Percentiles rank a stretch among this genome's conserved stretches.
phyloP scores from a whole-genome alignment of 1,140 invertebrate genomes.

The Mercenaria mercenaria region DNA sequence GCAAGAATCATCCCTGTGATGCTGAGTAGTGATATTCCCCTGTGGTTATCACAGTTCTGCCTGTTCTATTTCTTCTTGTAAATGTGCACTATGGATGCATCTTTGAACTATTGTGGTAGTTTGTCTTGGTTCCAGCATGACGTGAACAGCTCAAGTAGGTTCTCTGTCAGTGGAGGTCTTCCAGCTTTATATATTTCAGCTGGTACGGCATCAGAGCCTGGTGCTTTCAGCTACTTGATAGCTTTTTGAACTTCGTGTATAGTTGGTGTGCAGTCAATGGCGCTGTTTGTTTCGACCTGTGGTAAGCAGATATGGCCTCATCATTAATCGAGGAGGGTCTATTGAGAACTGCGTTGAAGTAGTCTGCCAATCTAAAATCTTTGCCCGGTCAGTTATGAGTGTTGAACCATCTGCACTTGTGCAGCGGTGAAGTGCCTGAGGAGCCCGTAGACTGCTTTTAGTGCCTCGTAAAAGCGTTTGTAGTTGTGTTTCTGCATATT shows the following conservation, averaged over 20 bases:
- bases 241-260: neutral
- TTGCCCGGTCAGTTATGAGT: neutral
- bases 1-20: conserved; percentile 69
- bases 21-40: conserved; percentile 58
- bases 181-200: conserved; percentile 64
- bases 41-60: conserved; percentile 66
- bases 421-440: too few relatives aligned
- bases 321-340: neutral
- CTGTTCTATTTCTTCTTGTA: conserved; percentile 57
- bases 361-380: neutral
- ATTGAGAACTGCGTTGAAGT: neutral
- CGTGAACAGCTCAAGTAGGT: neutral
- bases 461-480: too few relatives aligned
- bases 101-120: conserved; percentile 61
- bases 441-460: too few relatives aligned
- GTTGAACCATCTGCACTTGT: too few relatives aligned
- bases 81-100: conserved; percentile 61
- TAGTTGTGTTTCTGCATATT: too few relatives aligned
- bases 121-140: neutral
- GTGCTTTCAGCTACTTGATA: too few relatives aligned
- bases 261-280: neutral
- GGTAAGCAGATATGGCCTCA: neutral
- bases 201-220: conserved; percentile 69
- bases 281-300: too few relatives aligned
- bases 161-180: neutral